phyloP scores from a whole-genome alignment of 2,113 vertebrate genomes.

The Notarius quadriscutis region DNA sequence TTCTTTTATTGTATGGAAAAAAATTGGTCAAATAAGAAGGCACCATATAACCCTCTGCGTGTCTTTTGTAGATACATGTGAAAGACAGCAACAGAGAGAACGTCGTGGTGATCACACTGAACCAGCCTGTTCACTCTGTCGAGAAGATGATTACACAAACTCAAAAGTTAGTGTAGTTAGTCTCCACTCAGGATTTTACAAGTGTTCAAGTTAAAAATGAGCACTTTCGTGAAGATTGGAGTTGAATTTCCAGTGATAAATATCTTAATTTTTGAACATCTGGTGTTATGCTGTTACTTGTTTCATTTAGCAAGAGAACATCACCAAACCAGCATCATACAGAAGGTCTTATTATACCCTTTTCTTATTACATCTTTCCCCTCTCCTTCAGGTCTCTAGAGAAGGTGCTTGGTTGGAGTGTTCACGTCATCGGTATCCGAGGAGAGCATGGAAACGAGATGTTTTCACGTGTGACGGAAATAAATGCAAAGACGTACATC shows the following conservation, averaged over 20 bases:
- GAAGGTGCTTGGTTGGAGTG: conserved; percentile 60
- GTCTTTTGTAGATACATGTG: conserved; percentile 65
- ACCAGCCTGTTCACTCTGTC: conserved; percentile 66
- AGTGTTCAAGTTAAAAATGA: not conserved
- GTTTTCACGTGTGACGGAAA: conserved; percentile 35
- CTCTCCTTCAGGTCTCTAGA: conserved; percentile 66
- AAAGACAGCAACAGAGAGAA: conserved; percentile 56
- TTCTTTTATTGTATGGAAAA: not conserved
- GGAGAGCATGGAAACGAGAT: conserved; percentile 12
- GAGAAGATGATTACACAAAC: conserved; percentile 64
- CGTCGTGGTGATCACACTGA: conserved; percentile 66
- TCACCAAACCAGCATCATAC: not conserved
- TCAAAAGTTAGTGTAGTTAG: conserved; percentile 61
- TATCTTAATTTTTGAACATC: not conserved
- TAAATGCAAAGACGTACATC: conserved; percentile 49
- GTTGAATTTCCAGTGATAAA: not conserved
- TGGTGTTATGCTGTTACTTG: not conserved
- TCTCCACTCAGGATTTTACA: not conserved
- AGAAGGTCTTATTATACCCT: not conserved
- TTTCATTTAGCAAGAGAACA: not conserved
- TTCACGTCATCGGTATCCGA: conserved; percentile 60
- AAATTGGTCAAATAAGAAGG: not conserved
- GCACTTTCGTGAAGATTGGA: not conserved
- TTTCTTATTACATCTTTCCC: too few species aligned
- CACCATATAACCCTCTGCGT: not conserved